Base-by-base conservation (phyloP, 2,113 vertebrate species). In the Campylorhamphus procurvoides region DNA sequence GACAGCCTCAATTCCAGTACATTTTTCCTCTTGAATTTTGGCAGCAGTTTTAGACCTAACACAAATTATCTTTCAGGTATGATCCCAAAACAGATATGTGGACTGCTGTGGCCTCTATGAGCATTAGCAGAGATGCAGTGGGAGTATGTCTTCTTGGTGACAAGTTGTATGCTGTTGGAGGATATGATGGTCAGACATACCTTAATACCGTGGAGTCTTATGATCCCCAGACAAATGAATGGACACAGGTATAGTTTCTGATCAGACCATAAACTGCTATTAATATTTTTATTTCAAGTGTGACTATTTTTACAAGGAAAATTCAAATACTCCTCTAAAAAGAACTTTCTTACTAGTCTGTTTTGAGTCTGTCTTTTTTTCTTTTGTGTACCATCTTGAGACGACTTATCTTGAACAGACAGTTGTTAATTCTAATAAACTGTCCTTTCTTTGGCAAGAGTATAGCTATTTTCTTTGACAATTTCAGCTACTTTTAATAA, bases 71-170 rank as follows among this genome's bases (percentile, higher is more conserved):
- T 98, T 95, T 84, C 83, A 99, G 99, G 95, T 99, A 99, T 85
- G 99, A 99, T 97, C 99, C 99, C 47, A 99, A 99, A 98, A 99
- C 99, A 63, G 99, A 99, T 58, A 96, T 97, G 91, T 99, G 99
- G 99, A 99, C 99, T 19, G 98, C 99, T n/a, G 99, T 99, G 44
- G 99, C 99, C 29, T 99, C 99, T 20, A 99, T 99, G 99, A 99
- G 99, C 96, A 98, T 99, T 90, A 99, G 99, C 97, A 98, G 99
- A 96, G 99, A 99, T 68, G 99, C 99, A 1, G 99, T 99, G 64
- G 99, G 99, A 20, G 99, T 99, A 52, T 99, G 99, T 97, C 98
- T 99, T 83, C 98, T 99, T n/a, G 99, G 99, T 12, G 99, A 99
- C 96, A 98, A 98, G 52, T 89, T 99, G 52, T 99, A 99, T 25